Percentiles rank a stretch among this genome's conserved stretches.
Evolutionary conservation across 35 echinoderm and acorn worm genomes (phyloP).

Genomic region (Amphiura filiformis): DNA sequence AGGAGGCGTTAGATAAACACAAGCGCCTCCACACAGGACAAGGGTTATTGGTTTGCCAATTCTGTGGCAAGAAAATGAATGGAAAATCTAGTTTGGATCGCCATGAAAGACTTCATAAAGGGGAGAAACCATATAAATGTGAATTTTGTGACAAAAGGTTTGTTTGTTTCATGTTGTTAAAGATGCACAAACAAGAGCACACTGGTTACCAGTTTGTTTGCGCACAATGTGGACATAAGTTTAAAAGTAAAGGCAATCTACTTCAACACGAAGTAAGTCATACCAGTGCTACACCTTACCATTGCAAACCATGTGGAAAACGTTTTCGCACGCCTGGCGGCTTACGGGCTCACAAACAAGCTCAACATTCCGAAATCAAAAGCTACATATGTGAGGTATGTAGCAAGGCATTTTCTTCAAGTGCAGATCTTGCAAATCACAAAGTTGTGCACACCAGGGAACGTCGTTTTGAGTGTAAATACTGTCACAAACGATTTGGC

Average conservation of each 20-base stretch:
- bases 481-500: neutral
- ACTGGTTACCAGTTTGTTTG: neutral
- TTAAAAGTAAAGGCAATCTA: neutral
- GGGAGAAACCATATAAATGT: neutral
- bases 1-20: too few species aligned
- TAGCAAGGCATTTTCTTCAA: neutral
- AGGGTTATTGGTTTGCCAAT: neutral
- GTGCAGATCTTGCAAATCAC: neutral
- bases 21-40: neutral
- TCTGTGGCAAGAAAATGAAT: neutral
- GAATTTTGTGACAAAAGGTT: neutral
- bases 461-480: neutral
- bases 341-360: neutral
- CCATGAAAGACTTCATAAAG: neutral
- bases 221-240: neutral
- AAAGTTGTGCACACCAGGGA: neutral
- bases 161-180: neutral
- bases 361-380: too few species aligned
- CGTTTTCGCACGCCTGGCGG: neutral
- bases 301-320: neutral
- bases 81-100: neutral
- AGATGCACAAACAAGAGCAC: neutral
- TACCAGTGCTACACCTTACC: neutral
- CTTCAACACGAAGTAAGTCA: neutral
- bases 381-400: neutral